A percentile compares a stretch with the other conserved stretches of the same genome.
Evolutionary conservation across 2,888 invertebrate genomes (phyloP).

Genomic region (Antheraea yamamai): DNA sequence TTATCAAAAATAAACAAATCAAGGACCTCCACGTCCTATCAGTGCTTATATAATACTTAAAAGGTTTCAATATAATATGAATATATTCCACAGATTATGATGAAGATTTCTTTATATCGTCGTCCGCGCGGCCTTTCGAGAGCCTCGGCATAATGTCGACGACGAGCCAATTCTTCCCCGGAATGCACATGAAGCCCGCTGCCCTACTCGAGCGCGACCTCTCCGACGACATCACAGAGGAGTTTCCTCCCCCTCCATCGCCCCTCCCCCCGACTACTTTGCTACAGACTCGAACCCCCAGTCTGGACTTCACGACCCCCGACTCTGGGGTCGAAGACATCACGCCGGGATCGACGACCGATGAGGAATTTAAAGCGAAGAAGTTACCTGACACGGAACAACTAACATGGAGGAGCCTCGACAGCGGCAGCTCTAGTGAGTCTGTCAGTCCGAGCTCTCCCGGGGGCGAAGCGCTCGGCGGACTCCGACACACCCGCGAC

Average conservation of each 20-base stretch:
- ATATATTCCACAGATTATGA: conserved; percentile 67
- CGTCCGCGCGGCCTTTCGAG: conserved; percentile 88
- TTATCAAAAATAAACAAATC: no score
- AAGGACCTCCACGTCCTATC: no score
- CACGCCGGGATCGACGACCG: conserved; percentile 74
- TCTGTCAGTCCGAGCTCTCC: conserved; percentile 74
- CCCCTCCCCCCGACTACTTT: conserved; percentile 42
- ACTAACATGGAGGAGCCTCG: conserved; percentile 55
- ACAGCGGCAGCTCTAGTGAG: conserved; percentile 72
- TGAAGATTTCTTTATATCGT: conserved; percentile 88
- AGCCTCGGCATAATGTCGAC: conserved; percentile 77
- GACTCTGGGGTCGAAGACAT: conserved; percentile 85
- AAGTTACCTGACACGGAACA: conserved; percentile 49
- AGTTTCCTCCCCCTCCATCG: conserved; percentile 50
- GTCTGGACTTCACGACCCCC: conserved; percentile 80
- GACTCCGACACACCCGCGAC: conserved; percentile 87
- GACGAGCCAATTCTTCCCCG: conserved; percentile 88
- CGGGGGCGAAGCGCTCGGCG: conserved; percentile 81
- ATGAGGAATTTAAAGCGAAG: conserved; percentile 60
- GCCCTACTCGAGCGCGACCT: conserved; percentile 49
- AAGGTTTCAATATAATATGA: neutral
- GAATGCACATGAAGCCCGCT: conserved; percentile 68
- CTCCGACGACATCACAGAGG: conserved; percentile 48
- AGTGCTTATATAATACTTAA: no score
- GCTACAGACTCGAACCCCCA: conserved; percentile 55